Conservation (phyloP, 2,113 vertebrate genomes). For the Camelus bactrianus region DNA sequence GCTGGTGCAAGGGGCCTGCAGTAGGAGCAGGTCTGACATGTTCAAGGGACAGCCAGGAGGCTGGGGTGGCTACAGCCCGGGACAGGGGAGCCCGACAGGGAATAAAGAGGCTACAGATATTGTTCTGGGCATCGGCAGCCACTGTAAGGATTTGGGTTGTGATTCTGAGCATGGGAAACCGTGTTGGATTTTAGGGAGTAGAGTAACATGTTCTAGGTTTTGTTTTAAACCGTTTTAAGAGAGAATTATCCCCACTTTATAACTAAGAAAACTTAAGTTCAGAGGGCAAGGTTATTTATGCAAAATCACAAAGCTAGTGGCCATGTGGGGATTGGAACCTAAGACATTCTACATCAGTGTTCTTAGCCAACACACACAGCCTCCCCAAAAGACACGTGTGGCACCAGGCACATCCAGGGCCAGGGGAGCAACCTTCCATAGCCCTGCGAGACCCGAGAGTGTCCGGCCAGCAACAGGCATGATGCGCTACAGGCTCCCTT, state of each 20-base stretch:
- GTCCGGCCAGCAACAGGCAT: background rate
- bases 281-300: background rate
- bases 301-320: background rate
- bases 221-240: background rate
- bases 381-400: background rate
- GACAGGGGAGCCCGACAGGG: too few species aligned
- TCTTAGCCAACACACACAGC: background rate
- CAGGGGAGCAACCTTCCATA: background rate
- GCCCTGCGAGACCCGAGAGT: background rate
- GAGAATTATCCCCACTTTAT: background rate
- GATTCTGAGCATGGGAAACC: background rate
- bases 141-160: background rate
- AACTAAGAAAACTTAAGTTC: constrained; percentile 1
- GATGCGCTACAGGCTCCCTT: background rate
- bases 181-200: background rate
- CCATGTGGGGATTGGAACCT: background rate
- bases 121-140: background rate
- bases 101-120: fast-evolving
- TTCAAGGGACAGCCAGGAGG: background rate
- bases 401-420: too few species aligned
- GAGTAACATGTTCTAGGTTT: background rate
- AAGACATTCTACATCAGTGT: background rate
- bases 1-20: background rate
- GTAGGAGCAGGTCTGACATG: background rate
- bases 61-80: too few species aligned